Conservation (phyloP, 2,797 vertebrate species). For the Myotis findleyi region DNA sequence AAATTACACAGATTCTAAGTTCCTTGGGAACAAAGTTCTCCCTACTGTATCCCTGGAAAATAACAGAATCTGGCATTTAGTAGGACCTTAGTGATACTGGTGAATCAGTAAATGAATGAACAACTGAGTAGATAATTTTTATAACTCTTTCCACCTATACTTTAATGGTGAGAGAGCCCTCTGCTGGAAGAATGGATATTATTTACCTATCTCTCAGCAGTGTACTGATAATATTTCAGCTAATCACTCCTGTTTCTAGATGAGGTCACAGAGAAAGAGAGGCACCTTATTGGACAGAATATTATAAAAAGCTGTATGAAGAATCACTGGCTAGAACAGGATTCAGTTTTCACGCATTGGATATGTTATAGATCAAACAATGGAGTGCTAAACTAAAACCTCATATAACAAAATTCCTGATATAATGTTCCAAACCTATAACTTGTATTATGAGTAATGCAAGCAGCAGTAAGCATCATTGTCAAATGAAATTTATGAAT, state of each 20-base stretch:
- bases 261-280: not conserved
- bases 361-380: not conserved
- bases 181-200: conserved; percentile 75
- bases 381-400: not conserved
- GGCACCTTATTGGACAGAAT: not conserved
- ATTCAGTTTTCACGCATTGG: not conserved
- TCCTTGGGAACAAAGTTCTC: conserved; percentile 17
- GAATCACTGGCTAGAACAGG: not conserved
- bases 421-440: not conserved
- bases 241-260: not conserved
- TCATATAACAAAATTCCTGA: conserved; percentile 3
- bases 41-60: not conserved
- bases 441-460: not conserved
- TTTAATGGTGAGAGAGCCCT: conserved; percentile 77
- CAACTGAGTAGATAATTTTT: not conserved
- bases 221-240: not conserved
- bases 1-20: conserved; percentile 26
- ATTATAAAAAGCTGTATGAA: not conserved
- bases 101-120: not conserved
- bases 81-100: not conserved
- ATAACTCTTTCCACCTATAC: not conserved
- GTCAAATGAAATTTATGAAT: not conserved
- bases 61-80: not conserved
- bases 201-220: rapidly evolving
- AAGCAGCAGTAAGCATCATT: not conserved